Evolutionary conservation across 2,888 invertebrate species (phyloP).

Genomic region (Lissocephala sabroskyi): DNA sequence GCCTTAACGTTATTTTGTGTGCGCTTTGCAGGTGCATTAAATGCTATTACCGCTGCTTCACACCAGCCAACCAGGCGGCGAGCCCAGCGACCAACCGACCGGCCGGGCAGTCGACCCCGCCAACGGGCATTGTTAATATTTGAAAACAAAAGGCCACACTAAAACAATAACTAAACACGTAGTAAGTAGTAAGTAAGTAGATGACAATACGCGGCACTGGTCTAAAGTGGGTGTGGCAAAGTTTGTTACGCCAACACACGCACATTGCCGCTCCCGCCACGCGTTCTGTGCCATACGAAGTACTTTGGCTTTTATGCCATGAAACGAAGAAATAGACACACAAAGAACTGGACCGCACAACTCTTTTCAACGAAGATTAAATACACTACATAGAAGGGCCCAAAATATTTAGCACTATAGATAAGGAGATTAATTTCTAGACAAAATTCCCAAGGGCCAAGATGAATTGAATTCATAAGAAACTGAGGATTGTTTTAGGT

Average conservation of each 20-base stretch:
- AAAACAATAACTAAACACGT: slow-evolving; percentile 61
- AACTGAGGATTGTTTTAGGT: too few relatives aligned
- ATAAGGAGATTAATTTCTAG: too few relatives aligned
- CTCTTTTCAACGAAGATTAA: too few relatives aligned
- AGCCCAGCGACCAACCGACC: slow-evolving; percentile 31
- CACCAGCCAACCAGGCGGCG: not conserved
- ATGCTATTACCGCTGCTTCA: slow-evolving; percentile 42
- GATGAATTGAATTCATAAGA: too few relatives aligned
- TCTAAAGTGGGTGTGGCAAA: slow-evolving; percentile 8
- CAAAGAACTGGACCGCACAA: too few relatives aligned
- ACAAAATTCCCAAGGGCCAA: too few relatives aligned
- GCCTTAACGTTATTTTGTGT: slow-evolving; percentile 24
- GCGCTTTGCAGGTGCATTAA: slow-evolving; percentile 54
- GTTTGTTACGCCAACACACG: slow-evolving; percentile 23
- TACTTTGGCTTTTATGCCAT: slow-evolving; percentile 28
- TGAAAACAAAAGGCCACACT: slow-evolving; percentile 57
- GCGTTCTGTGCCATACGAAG: slow-evolving; percentile 11
- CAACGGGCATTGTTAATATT: slow-evolving; percentile 57
- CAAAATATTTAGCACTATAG: too few relatives aligned
- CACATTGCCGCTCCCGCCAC: not conserved
- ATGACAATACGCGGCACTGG: slow-evolving; percentile 40
- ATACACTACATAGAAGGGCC: too few relatives aligned
- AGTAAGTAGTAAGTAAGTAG: slow-evolving; percentile 61
- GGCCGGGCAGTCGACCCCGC: too few relatives aligned
- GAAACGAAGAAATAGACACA: slow-evolving; percentile 31